Evolutionary conservation across 2,888 invertebrate genomes (phyloP), one percentile per base, ranked within the genome.

Genomic region (Pimpla rufipes): DNA sequence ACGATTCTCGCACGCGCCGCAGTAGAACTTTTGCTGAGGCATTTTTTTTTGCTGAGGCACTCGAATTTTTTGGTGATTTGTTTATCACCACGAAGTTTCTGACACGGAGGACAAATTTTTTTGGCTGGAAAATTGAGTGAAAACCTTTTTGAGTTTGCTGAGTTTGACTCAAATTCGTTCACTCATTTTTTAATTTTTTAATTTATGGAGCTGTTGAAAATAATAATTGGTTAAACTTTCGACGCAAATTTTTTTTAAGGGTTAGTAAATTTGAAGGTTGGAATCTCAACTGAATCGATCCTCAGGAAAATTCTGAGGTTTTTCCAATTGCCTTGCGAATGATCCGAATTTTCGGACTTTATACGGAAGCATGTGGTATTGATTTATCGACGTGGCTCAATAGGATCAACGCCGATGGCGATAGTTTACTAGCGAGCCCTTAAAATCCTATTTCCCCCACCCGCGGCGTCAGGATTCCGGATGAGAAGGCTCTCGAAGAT

Each of bases 11-110:
- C 88, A 85, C 6, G 88, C 85, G 74, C 87, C 87, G 70, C 90
- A 88, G 81, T 91, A 85, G 74, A 89, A 90, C 81, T 85, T 91
- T 70, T 88, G 88, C 78, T 89, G 89, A 78, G 90, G 90, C 91
- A 91, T 91, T 1, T 42, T 21, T 21, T 45, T 66, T 23, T 66
- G n/a, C 13, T n/a, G 7, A 1, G 13, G 21, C 8, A 23, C 8
- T 66, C 29, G 29, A 35, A 1, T 29, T 13, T 13, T 42, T n/a
- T n/a, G n/a, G n/a, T n/a, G n/a, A n/a, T n/a, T n/a, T n/a, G n/a
- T n/a, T n/a, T n/a, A n/a, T n/a, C n/a, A n/a, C n/a, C n/a, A n/a
- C n/a, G n/a, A n/a, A n/a, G n/a, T n/a, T n/a, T n/a, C n/a, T n/a
- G n/a, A n/a, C n/a, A n/a, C n/a, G n/a, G n/a, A n/a, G n/a, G n/a